These are phyloP conservation scores for Enteromius thamalakanensis DNA, from an alignment of 2,797 vertebrate species.

Conservation along the genomic window DNA sequence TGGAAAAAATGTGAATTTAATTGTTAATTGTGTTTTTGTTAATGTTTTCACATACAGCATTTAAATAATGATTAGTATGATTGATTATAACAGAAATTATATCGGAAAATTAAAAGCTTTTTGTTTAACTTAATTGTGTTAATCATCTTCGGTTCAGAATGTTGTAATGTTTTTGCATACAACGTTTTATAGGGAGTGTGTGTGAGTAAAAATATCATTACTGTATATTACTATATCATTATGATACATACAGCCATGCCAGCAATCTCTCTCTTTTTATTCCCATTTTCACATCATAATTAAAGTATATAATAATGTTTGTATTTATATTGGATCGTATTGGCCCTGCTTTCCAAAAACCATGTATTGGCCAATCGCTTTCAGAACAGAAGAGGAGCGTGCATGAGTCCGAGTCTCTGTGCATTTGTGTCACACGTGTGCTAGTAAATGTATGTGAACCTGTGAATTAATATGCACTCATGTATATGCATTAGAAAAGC, in stretches of 20 bases:
- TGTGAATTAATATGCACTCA: constrained; percentile 47
- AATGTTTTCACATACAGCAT: background rate
- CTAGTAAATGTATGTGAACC: constrained; percentile 34
- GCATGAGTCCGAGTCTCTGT: background rate
- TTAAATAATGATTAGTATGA: background rate
- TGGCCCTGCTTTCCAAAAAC: background rate
- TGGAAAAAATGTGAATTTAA: background rate
- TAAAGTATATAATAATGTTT: background rate
- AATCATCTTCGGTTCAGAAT: background rate
- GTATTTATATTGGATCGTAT: background rate
- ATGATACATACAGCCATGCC: background rate
- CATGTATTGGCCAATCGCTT: background rate
- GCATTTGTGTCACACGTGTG: background rate
- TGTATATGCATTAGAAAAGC: constrained; percentile 33
- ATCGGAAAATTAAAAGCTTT: background rate
- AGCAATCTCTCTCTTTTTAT: background rate
- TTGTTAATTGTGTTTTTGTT: background rate
- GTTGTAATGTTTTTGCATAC: background rate
- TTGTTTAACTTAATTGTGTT: background rate
- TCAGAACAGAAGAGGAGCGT: constrained; percentile 7
- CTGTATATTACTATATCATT: background rate
- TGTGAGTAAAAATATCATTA: background rate
- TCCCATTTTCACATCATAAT: background rate
- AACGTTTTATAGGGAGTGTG: background rate
- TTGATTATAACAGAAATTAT: background rate